phyloP scores from a whole-genome alignment of 2,888 invertebrate genomes.

The Linhomoeus sp. region DNA sequence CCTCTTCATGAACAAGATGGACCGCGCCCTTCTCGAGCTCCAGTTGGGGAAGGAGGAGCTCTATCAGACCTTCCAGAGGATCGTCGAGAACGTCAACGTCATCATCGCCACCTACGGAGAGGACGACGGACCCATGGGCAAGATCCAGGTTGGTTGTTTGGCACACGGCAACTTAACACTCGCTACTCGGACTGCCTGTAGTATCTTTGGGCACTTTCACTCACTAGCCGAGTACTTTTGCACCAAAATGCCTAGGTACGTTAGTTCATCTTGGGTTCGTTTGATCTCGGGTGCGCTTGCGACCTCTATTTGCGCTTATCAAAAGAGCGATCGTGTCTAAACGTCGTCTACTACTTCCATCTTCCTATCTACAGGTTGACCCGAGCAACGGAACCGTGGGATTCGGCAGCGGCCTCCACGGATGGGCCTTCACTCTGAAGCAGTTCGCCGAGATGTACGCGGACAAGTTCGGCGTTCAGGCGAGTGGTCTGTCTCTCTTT shows the following conservation, averaged over 20 bases:
- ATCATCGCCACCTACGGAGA: slow-evolving; percentile 98
- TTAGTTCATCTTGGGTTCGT: too few species aligned
- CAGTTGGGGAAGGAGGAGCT: slow-evolving; percentile 89
- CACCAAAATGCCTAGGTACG: too few species aligned
- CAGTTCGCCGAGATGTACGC: slow-evolving; percentile 99
- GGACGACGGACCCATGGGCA: slow-evolving; percentile 95
- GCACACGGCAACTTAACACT: too few species aligned
- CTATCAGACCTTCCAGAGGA: slow-evolving; percentile 89
- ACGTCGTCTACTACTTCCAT: too few species aligned
- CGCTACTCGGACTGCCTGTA: too few species aligned
- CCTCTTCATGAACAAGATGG: slow-evolving; percentile 99
- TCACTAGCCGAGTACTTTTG: too few species aligned
- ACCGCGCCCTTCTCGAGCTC: slow-evolving; percentile 87
- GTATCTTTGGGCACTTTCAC: too few species aligned
- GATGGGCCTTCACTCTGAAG: slow-evolving; percentile 99
- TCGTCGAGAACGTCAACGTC: slow-evolving; percentile 97
- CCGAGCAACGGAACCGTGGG: slow-evolving; percentile 97
- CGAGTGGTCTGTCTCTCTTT: slow-evolving; percentile 3
- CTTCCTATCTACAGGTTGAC: slow-evolving; percentile 52
- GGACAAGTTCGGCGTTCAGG: slow-evolving; percentile 83
- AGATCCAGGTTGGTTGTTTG: slow-evolving; percentile 57
- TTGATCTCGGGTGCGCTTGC: too few species aligned
- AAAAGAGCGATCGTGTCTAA: too few species aligned
- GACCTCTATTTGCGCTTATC: too few species aligned
- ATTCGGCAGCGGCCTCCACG: slow-evolving; percentile 97